These are phyloP conservation scores for Molossus molossus DNA, from an alignment of 2,797 vertebrate genomes.

Conservation along the genomic window DNA sequence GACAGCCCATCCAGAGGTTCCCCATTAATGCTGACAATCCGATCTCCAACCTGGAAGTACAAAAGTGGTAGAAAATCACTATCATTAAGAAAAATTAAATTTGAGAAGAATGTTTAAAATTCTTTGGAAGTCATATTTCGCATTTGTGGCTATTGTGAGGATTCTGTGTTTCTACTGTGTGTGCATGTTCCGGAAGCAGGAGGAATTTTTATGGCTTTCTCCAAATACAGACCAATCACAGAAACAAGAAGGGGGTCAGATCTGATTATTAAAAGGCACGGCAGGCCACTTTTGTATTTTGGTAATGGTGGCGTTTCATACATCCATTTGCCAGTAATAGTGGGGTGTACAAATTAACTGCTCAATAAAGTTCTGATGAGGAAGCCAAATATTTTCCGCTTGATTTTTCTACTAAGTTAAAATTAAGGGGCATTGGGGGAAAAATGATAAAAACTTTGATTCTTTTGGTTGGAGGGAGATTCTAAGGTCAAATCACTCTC, in stretches of 20 bases:
- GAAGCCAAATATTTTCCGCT: constrained; percentile 61
- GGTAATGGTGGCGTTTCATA: constrained; percentile 52
- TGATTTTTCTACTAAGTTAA: constrained; percentile 70
- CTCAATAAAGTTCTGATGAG: constrained; percentile 51
- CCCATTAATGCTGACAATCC: constrained; percentile 96
- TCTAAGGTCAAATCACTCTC: constrained; percentile 12
- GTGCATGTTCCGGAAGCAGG: neutral
- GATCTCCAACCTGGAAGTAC: constrained; percentile 95
- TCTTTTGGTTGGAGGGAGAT: constrained; percentile 10
- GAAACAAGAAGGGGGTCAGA: constrained; percentile 73
- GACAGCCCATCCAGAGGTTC: constrained; percentile 94
- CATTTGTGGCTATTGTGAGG: constrained; percentile 82
- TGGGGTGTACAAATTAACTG: constrained; percentile 27
- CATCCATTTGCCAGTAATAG: neutral
- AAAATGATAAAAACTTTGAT: constrained; percentile 16
- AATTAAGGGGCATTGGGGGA: neutral
- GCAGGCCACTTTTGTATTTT: constrained; percentile 60
- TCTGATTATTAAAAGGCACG: constrained; percentile 67
- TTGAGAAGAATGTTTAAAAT: constrained; percentile 88
- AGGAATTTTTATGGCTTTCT: constrained; percentile 69
- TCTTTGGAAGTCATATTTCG: constrained; percentile 84
- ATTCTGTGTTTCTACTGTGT: constrained; percentile 70
- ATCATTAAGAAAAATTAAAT: constrained; percentile 90
- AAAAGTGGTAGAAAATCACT: constrained; percentile 89
- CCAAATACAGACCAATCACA: constrained; percentile 71